Evolutionary conservation across 2,113 vertebrate species (phyloP).

Genomic region (Gasterosteus aculeatus): DNA sequence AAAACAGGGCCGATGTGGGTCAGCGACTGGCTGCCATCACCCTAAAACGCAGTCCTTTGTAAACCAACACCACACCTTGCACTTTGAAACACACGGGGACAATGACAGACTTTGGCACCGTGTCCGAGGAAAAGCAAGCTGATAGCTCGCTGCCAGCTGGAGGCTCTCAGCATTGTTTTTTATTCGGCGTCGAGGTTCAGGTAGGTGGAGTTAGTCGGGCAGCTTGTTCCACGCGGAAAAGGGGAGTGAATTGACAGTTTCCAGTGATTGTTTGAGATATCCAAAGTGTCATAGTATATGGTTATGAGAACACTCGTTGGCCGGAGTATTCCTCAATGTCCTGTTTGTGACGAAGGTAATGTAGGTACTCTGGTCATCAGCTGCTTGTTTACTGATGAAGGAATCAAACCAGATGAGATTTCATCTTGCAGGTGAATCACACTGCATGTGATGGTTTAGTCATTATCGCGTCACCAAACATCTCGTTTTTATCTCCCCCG

Average conservation of each 20-base stretch:
- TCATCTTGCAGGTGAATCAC: constrained; percentile 70
- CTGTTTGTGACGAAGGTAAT: background rate
- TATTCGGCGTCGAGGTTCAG: background rate
- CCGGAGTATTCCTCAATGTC: background rate
- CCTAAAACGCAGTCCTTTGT: constrained; percentile 24
- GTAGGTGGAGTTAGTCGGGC: constrained; percentile 17
- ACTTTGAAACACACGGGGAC: constrained; percentile 52
- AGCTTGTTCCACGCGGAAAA: constrained; percentile 17
- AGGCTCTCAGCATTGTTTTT: constrained; percentile 16
- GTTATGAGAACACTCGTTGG: background rate
- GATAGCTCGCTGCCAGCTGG: constrained; percentile 21
- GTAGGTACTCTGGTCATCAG: constrained; percentile 1
- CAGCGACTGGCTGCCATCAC: constrained; percentile 47
- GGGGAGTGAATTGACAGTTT: background rate
- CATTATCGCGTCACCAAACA: constrained; percentile 41
- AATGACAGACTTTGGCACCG: constrained; percentile 4
- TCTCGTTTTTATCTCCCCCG: constrained; percentile 21
- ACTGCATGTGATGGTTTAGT: constrained; percentile 32
- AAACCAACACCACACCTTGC: constrained; percentile 55
- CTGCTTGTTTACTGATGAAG: constrained; percentile 70
- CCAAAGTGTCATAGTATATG: background rate
- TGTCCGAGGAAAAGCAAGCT: constrained; percentile 24
- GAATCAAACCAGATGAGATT: constrained; percentile 71
- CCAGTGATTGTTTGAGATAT: constrained; percentile 16
- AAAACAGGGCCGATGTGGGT: constrained; percentile 52